A percentile compares a stretch with the other conserved stretches of the same genome.
Conservation (phyloP, 2,113 vertebrate species). For the Sciurus niger region DNA sequence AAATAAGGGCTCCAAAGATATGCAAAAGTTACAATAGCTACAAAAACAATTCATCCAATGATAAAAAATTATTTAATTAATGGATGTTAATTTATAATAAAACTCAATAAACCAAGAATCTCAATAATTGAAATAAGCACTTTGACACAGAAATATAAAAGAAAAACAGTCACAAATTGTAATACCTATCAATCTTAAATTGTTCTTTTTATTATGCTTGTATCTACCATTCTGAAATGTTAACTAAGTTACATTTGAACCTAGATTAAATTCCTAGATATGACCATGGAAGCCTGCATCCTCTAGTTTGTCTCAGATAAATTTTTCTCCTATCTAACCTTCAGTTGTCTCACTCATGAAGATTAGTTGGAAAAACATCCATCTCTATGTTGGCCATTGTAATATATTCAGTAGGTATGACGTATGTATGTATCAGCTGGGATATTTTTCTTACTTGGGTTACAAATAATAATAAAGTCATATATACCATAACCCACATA, state of each 20-base stretch:
- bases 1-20: background rate
- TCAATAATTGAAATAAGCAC: background rate
- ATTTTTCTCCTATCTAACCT: background rate
- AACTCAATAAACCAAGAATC: slow-evolving; percentile 10
- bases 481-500: background rate
- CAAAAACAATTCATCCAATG: background rate
- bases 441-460: background rate
- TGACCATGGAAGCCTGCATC: background rate
- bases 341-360: background rate
- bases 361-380: background rate
- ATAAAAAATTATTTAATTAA: slow-evolving; percentile 1
- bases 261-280: background rate
- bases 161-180: background rate
- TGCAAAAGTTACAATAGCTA: background rate
- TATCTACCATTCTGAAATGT: background rate
- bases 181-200: background rate
- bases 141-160: background rate
- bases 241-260: background rate
- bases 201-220: background rate
- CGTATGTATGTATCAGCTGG: background rate
- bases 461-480: background rate
- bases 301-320: background rate
- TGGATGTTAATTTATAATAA: background rate
- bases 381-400: background rate
- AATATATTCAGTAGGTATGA: background rate